Base-by-base conservation (phyloP, 2,113 vertebrate genomes). In the Podarcis raffonei region DNA sequence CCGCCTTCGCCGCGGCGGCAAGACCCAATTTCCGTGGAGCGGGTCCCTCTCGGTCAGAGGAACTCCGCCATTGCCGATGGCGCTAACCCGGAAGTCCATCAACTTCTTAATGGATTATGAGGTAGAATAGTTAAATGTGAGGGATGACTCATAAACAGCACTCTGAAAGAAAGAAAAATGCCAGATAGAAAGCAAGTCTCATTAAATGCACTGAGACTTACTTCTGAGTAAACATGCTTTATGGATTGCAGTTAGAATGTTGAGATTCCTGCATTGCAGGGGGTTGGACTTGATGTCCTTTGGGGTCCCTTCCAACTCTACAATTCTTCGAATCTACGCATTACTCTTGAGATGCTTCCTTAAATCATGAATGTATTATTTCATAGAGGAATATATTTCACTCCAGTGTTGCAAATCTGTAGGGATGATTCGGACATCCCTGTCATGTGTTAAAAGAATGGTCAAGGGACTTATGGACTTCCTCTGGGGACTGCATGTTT, bases 81-180 rank as follows among this genome's bases (percentile, higher is more conserved):
- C n/a, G n/a, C n/a, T n/a, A n/a, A n/a, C n/a, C n/a, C n/a, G n/a
- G n/a, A n/a, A n/a, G n/a, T 89, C 93, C 87, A 86, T 35, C 39
- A 6, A 68, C 82, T 88, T 80, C 85, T 78, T 30, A 66, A 2
- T 16, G 85, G 42, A 42, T 42, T 77, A 62, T 86, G 65, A 79
- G 90, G 53, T 20, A 84, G 65, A 89, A 90, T 69, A 66, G 81
- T 6, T 90, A 84, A 85, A 74, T 84, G 90, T 80, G 0, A 12
- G 92, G 30, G 53, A 87, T 90, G 89, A 91, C 77, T 96, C 94
- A 35, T 82, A 82, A 66, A 39, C 62, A 66, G 32, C 23, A 66
- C 23, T 39, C 65, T 32, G 37, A 82, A 82, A 82, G 32, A 39
- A 37, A 82, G 9, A 53, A 53, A 53, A 53, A 48, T 48, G 2